A percentile compares a stretch with the other conserved stretches of the same genome.
Conservation (phyloP, 2,113 vertebrate genomes). For the Aldabrachelys gigantea region DNA sequence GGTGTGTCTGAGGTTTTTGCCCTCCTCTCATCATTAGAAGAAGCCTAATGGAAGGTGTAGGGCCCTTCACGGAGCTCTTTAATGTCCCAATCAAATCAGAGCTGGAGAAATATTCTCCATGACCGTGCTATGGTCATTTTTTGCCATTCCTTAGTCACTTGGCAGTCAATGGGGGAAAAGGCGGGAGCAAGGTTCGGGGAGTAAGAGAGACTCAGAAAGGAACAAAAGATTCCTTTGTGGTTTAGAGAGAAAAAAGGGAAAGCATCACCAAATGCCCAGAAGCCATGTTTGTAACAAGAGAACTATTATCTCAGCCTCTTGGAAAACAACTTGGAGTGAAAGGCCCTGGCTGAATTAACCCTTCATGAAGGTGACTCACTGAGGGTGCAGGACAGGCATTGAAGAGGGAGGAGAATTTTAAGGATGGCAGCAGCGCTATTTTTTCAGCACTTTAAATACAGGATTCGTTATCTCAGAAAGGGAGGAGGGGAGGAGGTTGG, state of each 20-base stretch:
- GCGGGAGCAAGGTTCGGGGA: slow-evolving; percentile 72
- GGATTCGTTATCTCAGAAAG: not conserved
- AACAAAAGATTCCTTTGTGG: slow-evolving; percentile 87
- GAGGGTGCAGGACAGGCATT: not conserved
- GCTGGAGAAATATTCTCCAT: slow-evolving; percentile 71
- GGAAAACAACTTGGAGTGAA: slow-evolving; percentile 81
- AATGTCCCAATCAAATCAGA: slow-evolving; percentile 54
- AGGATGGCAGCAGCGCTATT: accelerated
- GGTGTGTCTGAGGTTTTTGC: not conserved
- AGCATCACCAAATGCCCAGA: slow-evolving; percentile 85
- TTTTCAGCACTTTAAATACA: slow-evolving; percentile 19
- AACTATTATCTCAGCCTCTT: slow-evolving; percentile 82
- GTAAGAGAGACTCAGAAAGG: slow-evolving; percentile 68
- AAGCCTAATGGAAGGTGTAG: slow-evolving; percentile 42
- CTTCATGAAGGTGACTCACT: slow-evolving; percentile 26
- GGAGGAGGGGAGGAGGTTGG: not conserved
- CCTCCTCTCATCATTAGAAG: not conserved
- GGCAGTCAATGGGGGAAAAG: slow-evolving; percentile 77
- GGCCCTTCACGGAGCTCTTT: slow-evolving; percentile 44
- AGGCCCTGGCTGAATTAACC: slow-evolving; percentile 72
- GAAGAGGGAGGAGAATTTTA: not conserved
- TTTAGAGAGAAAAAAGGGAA: slow-evolving; percentile 73
- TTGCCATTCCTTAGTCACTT: slow-evolving; percentile 77
- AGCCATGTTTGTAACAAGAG: slow-evolving; percentile 89
- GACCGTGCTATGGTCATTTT: slow-evolving; percentile 76